Evolutionary conservation across 2,113 vertebrate species (phyloP), one percentile per base, ranked within the genome.

Genomic region (Prochilodus magdalenae): DNA sequence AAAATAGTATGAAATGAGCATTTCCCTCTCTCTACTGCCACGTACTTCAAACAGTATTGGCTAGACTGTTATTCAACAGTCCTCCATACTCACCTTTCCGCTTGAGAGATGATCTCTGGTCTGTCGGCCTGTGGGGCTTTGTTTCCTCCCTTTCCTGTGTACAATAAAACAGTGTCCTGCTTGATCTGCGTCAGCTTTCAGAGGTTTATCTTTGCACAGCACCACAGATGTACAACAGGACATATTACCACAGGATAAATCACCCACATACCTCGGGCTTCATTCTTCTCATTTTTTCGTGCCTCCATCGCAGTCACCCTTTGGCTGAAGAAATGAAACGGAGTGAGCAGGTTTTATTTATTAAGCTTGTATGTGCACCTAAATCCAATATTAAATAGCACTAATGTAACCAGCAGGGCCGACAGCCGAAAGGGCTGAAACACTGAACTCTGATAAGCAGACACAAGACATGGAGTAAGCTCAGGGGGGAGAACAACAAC

Each of bases 231-330:
- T 51, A 8, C 49, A 1, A 20, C 15, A 7, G 7, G 14, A 57
- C 5, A 7, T 44, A 22, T 24, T 36, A 40, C n/a, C 22, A 20
- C 3, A 30, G 6, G 27, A 24, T 47, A 44, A n/a, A 26, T 2
- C 40, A 60, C 12, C 30, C 22, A 24, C 81, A 44, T 83, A 86
- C 84, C 84, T 86, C 53, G 80, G 60, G 81, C 81, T 80, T 86
- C 84, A 40, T 72, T 83, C 77, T 86, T 86, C 69, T 86, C 84
- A 83, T 80, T 77, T 86, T 83, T 86, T 53, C 67, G 69, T 26
- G 82, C 84, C 73, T 83, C 82, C 79, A 83, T 83, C 47, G 62
- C 84, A 77, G 59, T 57, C 82, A 30, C 55, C 59, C 67, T 80
- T 80, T 70, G 44, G 40, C 36, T 74, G 40, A 59, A 66, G 36